Evolutionary conservation across 1,140 invertebrate genomes (phyloP).

Genomic region (Aphelenchoides besseyi): DNA sequence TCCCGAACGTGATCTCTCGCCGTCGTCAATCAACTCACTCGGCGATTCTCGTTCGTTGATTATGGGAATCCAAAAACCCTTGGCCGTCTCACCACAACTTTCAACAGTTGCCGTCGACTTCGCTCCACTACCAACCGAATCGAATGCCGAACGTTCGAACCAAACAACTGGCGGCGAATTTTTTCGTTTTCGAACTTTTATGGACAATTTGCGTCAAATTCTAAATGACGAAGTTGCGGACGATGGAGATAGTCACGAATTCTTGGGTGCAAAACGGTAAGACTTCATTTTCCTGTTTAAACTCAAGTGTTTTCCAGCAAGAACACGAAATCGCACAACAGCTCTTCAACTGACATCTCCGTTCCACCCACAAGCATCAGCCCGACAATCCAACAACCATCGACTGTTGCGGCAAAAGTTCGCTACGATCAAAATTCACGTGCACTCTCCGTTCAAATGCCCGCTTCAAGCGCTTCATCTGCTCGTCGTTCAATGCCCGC

Average conservation of each 20-base stretch:
- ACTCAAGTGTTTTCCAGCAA: not conserved
- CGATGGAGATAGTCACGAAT: not conserved
- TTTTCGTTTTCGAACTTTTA: slow-evolving; percentile 26
- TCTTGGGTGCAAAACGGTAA: not conserved
- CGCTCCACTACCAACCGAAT: not conserved
- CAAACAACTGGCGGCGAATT: not conserved
- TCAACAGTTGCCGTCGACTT: not conserved
- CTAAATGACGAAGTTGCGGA: slow-evolving; percentile 38
- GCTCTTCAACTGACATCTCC: slow-evolving; percentile 1
- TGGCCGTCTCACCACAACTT: too few species aligned
- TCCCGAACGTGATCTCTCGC: slow-evolving; percentile 6
- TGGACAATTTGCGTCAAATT: slow-evolving; percentile 51
- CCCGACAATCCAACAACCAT: not conserved
- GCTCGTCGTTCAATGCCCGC: not conserved
- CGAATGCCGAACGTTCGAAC: not conserved
- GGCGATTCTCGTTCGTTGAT: not conserved
- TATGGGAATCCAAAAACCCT: not conserved
- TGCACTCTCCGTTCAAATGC: slow-evolving; percentile 23
- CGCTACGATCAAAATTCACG: not conserved
- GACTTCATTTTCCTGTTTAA: slow-evolving; percentile 7
- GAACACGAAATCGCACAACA: not conserved
- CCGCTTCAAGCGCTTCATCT: not conserved
- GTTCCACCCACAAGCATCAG: not conserved
- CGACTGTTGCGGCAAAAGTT: not conserved
- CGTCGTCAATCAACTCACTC: slow-evolving; percentile 8